Percentiles rank a stretch among this genome's conserved stretches.
Conservation (phyloP, 35 echinoderm and acorn worm species). For the Lytechinus variegatus region DNA sequence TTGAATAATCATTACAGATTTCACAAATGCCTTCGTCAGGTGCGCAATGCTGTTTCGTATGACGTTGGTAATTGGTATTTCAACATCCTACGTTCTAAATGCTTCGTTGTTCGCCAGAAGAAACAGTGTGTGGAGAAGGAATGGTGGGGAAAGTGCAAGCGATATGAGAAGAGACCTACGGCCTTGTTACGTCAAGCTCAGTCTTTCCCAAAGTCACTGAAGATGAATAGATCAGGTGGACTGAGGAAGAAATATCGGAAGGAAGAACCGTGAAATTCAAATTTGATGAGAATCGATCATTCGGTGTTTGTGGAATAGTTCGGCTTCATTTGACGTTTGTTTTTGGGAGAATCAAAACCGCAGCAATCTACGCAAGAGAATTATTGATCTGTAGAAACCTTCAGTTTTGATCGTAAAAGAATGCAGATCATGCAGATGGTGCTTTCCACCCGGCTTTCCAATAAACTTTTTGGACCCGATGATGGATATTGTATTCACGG, state of each 20-base stretch:
- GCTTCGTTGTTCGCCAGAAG: slow-evolving; percentile 63
- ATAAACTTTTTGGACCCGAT: too few relatives aligned
- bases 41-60: slow-evolving; percentile 42
- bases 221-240: neutral
- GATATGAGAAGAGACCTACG: slow-evolving; percentile 52
- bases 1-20: slow-evolving; percentile 54
- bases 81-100: slow-evolving; percentile 60
- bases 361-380: too few relatives aligned
- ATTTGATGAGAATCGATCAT: too few relatives aligned
- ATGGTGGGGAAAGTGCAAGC: slow-evolving; percentile 67
- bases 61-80: slow-evolving; percentile 66
- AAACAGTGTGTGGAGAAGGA: slow-evolving; percentile 64
- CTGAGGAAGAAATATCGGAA: neutral
- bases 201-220: slow-evolving; percentile 40
- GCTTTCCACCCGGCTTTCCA: too few relatives aligned
- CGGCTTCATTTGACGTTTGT: too few relatives aligned
- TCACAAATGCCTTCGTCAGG: slow-evolving; percentile 68
- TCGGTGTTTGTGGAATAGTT: too few relatives aligned
- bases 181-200: slow-evolving; percentile 56
- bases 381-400: too few relatives aligned
- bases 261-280: neutral
- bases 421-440: neutral
- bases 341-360: too few relatives aligned
- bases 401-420: neutral
- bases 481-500: too few relatives aligned